These are phyloP conservation scores for Cosmopolites sordidus DNA, from an alignment of 2,888 invertebrate genomes.

Conservation along the genomic window DNA sequence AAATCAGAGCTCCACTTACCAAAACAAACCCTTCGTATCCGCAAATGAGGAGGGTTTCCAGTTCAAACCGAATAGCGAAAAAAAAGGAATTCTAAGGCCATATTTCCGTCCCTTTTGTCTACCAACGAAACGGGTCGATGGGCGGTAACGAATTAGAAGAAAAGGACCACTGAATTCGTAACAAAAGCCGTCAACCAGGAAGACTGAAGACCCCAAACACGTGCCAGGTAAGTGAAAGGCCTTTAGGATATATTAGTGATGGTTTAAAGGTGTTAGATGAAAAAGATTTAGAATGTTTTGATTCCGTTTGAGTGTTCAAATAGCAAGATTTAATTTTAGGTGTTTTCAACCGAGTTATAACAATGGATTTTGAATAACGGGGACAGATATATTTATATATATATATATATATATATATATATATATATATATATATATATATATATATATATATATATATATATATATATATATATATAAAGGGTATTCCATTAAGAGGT, in stretches of 20 bases:
- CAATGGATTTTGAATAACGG: too few species aligned
- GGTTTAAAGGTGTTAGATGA: not conserved
- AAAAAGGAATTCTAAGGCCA: not conserved
- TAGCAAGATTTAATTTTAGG: too few species aligned
- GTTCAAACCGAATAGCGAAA: not conserved
- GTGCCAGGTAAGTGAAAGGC: not conserved
- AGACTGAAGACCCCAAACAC: not conserved
- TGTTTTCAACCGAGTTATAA: too few species aligned
- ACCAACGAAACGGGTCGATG: not conserved
- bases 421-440: too few species aligned
- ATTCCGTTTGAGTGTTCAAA: too few species aligned
- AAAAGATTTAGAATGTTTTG: too few species aligned
- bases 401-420: too few species aligned
- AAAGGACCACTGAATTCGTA: not conserved
- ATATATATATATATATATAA: too few species aligned
- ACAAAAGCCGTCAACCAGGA: not conserved
- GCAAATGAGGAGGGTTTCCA: not conserved
- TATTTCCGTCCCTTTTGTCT: conserved; percentile 1
- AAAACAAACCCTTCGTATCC: not conserved
- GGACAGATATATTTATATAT: too few species aligned
- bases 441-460: too few species aligned
- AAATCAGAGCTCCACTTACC: not conserved
- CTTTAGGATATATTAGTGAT: not conserved
- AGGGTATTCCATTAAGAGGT: too few species aligned
- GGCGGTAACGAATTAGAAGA: not conserved